Evolutionary conservation across 2,888 invertebrate genomes (phyloP).

Genomic region (Drosophila sordidapex): DNA sequence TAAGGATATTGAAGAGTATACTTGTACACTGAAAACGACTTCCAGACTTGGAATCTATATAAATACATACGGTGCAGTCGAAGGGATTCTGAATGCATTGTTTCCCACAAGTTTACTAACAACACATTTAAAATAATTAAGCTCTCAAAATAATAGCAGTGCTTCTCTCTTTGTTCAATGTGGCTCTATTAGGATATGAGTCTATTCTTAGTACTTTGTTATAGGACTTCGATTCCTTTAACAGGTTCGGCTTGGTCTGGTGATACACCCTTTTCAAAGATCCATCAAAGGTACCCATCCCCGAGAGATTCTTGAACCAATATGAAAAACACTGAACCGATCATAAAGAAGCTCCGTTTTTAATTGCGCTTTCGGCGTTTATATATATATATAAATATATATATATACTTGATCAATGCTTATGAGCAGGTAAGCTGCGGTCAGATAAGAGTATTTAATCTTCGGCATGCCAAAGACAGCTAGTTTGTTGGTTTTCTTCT

Average conservation of each 20-base stretch:
- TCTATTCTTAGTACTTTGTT: neutral
- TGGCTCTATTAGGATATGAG: neutral
- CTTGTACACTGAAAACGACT: neutral
- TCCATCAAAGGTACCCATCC: neutral
- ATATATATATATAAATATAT: no score
- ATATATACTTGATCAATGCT: neutral
- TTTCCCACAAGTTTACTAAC: neutral
- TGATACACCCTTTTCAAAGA: neutral
- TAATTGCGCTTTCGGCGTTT: neutral
- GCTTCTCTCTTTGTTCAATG: no score
- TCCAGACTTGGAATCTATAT: neutral
- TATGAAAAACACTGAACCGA: neutral
- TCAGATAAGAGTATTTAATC: neutral
- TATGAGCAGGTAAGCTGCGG: neutral
- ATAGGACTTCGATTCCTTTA: neutral
- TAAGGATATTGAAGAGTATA: neutral
- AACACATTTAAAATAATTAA: neutral
- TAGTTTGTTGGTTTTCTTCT: neutral
- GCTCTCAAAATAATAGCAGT: neutral
- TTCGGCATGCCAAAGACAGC: neutral
- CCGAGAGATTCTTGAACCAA: neutral
- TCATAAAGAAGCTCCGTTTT: neutral
- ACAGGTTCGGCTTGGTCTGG: neutral
- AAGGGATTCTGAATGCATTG: neutral
- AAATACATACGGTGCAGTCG: neutral